Evolutionary conservation across 1,140 invertebrate species (phyloP).

Genomic region (Copidosoma floridanum): DNA sequence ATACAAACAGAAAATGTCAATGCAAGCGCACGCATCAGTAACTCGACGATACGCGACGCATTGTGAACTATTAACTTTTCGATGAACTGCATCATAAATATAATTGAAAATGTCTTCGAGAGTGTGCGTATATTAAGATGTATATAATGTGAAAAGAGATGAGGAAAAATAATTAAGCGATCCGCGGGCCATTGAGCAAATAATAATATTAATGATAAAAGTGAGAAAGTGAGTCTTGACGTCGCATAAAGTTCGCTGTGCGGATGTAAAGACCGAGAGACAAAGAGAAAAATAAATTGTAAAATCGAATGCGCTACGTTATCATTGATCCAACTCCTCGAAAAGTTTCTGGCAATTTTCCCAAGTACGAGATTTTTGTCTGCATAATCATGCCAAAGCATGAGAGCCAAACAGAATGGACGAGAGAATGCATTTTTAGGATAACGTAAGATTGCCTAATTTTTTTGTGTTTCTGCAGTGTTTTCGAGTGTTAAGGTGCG

Average conservation of each 20-base stretch:
- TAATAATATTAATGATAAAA: background rate
- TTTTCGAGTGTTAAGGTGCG: too few relatives aligned
- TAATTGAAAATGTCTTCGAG: constrained; percentile 6
- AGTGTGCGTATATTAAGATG: constrained; percentile 16
- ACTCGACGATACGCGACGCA: too few relatives aligned
- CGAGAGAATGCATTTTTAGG: background rate
- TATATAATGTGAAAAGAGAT: constrained; percentile 15
- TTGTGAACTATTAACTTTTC: too few relatives aligned
- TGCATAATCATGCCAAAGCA: background rate
- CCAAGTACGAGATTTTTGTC: background rate
- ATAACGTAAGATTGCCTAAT: background rate
- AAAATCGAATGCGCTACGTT: background rate
- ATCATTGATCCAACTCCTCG: background rate
- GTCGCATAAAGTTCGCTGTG: constrained; percentile 11
- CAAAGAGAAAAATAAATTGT: background rate
- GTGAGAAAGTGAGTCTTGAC: background rate
- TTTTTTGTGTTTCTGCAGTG: too few relatives aligned
- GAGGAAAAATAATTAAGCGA: constrained; percentile 3
- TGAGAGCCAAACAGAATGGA: background rate
- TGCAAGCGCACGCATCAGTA: too few relatives aligned
- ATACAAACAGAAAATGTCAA: too few relatives aligned
- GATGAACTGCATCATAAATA: constrained; percentile 13
- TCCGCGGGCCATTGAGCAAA: constrained; percentile 2
- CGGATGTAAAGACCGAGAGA: too few relatives aligned
- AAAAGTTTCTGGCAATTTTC: constrained; percentile 6